Evolutionary conservation across 2,797 vertebrate genomes (phyloP).

Genomic region (Periophthalmus magnuspinnatus): DNA sequence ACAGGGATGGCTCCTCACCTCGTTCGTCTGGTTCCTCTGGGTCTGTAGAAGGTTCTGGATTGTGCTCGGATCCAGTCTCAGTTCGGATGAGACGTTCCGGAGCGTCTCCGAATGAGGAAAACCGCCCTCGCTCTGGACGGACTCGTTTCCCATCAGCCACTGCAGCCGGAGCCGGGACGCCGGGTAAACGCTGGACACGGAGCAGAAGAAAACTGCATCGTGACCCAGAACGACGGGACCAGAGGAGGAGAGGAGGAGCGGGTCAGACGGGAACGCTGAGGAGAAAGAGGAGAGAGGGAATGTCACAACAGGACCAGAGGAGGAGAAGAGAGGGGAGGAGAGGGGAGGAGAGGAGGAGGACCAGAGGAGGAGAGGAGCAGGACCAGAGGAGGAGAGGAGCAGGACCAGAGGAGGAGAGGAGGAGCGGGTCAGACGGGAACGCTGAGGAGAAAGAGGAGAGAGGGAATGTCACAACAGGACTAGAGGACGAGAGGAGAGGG

Average conservation of each 20-base stretch:
- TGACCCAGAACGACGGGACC: constrained; percentile 61
- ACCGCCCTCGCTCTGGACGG: constrained; percentile 7
- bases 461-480: too few relatives aligned
- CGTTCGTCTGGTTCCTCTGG: background rate
- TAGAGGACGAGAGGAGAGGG: background rate
- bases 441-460: constrained; percentile 69
- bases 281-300: background rate
- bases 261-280: constrained; percentile 84
- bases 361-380: too few relatives aligned
- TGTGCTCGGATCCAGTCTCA: constrained; percentile 51
- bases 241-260: constrained; percentile 77
- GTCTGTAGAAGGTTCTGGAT: constrained; percentile 12
- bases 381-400: too few relatives aligned
- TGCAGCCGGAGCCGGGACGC: constrained; percentile 69
- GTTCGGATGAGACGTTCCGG: constrained; percentile 71
- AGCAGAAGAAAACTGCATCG: constrained; percentile 68
- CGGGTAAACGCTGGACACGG: constrained; percentile 75
- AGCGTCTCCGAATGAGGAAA: constrained; percentile 50
- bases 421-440: constrained; percentile 78
- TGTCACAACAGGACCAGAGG: constrained; percentile 39
- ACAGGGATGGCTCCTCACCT: too few relatives aligned
- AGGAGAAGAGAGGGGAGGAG: constrained; percentile 60
- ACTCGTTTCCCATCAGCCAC: constrained; percentile 61
- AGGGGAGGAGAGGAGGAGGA: too few relatives aligned
- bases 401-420: background rate